These are phyloP conservation scores for Agrochola macilenta DNA, from an alignment of 2,888 invertebrate genomes.

Conservation along the genomic window DNA sequence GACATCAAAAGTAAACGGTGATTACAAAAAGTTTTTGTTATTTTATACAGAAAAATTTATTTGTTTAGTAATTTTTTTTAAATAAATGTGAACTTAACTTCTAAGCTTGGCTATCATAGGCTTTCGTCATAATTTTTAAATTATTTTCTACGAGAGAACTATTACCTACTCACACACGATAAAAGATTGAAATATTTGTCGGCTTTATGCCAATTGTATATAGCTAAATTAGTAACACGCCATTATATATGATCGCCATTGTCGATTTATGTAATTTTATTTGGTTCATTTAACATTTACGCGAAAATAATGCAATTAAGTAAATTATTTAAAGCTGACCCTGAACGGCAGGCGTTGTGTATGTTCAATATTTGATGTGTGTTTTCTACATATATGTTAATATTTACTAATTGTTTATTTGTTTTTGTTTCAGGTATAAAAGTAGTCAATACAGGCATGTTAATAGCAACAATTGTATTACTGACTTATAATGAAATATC, in stretches of 20 bases:
- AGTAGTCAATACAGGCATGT: constrained; percentile 68
- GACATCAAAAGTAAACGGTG: constrained; percentile 35
- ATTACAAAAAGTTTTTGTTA: constrained; percentile 5
- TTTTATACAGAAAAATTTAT: not conserved
- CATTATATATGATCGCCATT: constrained; percentile 10
- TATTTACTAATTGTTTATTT: not conserved
- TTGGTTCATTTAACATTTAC: constrained; percentile 24
- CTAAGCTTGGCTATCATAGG: not conserved
- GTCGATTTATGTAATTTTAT: constrained; percentile 29
- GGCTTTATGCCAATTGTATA: not conserved
- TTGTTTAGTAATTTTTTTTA: not conserved
- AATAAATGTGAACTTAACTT: not conserved
- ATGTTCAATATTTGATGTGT: not conserved
- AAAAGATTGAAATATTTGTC: not conserved
- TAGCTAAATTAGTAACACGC: not conserved
- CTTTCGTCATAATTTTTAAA: not conserved
- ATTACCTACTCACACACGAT: not conserved
- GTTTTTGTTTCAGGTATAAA: constrained; percentile 82
- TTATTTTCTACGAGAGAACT: not conserved
- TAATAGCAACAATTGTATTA: constrained; percentile 73
- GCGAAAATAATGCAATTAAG: constrained; percentile 30
- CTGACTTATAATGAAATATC: constrained; percentile 80
- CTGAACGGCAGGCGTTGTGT: not conserved
- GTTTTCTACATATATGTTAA: not conserved
- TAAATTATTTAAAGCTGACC: constrained; percentile 34